A percentile compares a stretch with the other conserved stretches of the same genome.
Evolutionary conservation across 2,888 invertebrate species (phyloP).

Genomic region (Pterostichus madidus): DNA sequence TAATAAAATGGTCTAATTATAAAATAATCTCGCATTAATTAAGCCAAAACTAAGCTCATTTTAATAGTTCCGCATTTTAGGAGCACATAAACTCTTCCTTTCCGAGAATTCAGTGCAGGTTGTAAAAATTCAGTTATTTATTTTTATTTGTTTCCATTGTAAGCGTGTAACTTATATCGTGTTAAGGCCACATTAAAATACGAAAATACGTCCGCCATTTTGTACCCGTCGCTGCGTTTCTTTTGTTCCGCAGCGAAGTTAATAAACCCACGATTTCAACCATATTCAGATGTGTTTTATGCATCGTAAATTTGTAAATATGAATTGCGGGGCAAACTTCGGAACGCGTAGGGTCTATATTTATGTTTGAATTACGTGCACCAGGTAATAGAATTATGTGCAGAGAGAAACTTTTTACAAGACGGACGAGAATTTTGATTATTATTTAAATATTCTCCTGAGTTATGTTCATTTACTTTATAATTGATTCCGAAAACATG

Average conservation of each 20-base stretch:
- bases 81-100: not conserved
- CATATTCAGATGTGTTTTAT: slow-evolving; percentile 17
- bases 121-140: slow-evolving; percentile 18
- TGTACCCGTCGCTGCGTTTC: slow-evolving; percentile 32
- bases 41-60: not conserved
- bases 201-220: slow-evolving; percentile 27
- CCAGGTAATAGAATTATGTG: slow-evolving; percentile 16
- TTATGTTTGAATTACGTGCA: slow-evolving; percentile 41
- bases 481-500: no score
- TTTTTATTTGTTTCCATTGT: slow-evolving; percentile 16
- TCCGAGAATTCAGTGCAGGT: not conserved
- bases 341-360: slow-evolving; percentile 20
- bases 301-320: slow-evolving; percentile 43
- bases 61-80: not conserved
- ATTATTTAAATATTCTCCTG: slow-evolving; percentile 13
- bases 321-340: slow-evolving; percentile 3
- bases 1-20: not conserved
- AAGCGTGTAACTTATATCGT: slow-evolving; percentile 41
- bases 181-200: slow-evolving; percentile 35
- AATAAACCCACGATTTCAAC: slow-evolving; percentile 18
- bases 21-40: not conserved
- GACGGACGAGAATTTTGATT: slow-evolving; percentile 5
- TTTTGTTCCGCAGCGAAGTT: slow-evolving; percentile 8
- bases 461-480: no score
- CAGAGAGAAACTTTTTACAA: not conserved